These are phyloP conservation scores for Drosophila funebris DNA, from an alignment of 1,140 invertebrate species.

Conservation along the genomic window DNA sequence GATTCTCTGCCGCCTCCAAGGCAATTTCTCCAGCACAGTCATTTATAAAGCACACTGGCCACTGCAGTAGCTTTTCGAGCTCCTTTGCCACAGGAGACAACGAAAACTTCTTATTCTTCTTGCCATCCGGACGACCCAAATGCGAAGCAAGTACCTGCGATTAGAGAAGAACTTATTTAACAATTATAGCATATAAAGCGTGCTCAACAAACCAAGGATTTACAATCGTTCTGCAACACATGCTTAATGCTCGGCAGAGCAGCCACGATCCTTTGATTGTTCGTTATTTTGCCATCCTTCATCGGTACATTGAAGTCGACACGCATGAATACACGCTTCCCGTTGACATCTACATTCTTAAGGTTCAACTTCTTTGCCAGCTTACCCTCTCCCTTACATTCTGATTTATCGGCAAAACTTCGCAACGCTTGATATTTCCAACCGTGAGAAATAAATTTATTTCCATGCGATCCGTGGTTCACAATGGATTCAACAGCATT, in stretches of 20 bases:
- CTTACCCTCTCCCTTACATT: neutral
- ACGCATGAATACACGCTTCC: slow-evolving; percentile 92
- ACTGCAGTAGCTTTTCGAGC: slow-evolving; percentile 93
- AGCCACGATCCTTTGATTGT: slow-evolving; percentile 97
- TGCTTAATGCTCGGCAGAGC: slow-evolving; percentile 97
- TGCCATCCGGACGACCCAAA: slow-evolving; percentile 97
- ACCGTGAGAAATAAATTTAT: neutral
- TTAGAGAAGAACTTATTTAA: neutral
- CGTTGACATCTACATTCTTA: slow-evolving; percentile 89
- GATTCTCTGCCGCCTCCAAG: slow-evolving; percentile 93
- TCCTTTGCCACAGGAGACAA: slow-evolving; percentile 96
- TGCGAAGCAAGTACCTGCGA: slow-evolving; percentile 94
- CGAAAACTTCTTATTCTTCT: slow-evolving; percentile 93
- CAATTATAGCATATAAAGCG: too few species aligned
- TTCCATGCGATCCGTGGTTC: neutral
- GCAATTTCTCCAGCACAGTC: slow-evolving; percentile 97
- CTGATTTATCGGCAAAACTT: neutral
- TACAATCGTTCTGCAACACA: slow-evolving; percentile 96
- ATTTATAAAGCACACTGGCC: slow-evolving; percentile 93
- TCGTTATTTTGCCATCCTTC: slow-evolving; percentile 98
- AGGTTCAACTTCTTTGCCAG: slow-evolving; percentile 90
- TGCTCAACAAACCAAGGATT: slow-evolving; percentile 88
- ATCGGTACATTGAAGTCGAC: slow-evolving; percentile 99
- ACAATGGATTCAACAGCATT: neutral
- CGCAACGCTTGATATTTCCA: neutral